Conservation (phyloP, 1,140 invertebrate genomes). For the Anastatus disparis region DNA sequence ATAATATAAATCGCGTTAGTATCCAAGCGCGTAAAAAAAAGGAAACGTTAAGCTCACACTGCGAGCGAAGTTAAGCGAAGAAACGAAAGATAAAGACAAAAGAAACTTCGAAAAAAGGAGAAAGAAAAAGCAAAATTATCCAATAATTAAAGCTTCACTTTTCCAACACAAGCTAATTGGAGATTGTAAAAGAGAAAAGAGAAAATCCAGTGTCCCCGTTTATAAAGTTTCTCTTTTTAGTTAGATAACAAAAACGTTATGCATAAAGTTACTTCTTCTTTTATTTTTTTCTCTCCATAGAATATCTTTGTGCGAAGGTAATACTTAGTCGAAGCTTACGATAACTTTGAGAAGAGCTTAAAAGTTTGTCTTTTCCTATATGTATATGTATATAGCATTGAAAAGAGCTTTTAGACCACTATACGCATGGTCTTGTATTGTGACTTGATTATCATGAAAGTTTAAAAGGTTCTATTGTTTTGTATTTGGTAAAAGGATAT, state of each 20-base stretch:
- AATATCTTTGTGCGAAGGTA: background rate
- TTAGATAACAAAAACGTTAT: background rate
- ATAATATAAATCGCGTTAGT: too few relatives aligned
- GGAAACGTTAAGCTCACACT: too few relatives aligned
- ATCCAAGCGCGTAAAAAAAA: too few relatives aligned
- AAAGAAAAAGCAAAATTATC: background rate
- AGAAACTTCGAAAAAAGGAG: background rate
- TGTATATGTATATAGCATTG: too few relatives aligned
- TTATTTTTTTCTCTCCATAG: background rate
- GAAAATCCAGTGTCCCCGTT: background rate
- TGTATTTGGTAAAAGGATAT: too few relatives aligned
- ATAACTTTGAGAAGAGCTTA: background rate
- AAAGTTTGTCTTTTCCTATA: background rate
- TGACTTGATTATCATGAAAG: slow-evolving; percentile 16
- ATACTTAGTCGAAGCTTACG: background rate
- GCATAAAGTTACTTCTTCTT: background rate
- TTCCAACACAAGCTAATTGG: background rate
- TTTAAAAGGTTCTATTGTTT: background rate
- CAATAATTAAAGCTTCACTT: slow-evolving; percentile 16
- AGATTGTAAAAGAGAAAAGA: background rate
- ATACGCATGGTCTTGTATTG: too few relatives aligned
- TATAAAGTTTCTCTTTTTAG: background rate
- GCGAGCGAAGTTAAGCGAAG: too few relatives aligned
- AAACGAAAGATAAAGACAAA: too few relatives aligned
- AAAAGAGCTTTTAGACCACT: too few relatives aligned